A percentile compares a stretch with the other conserved stretches of the same genome.
phyloP scores from a whole-genome alignment of 1,140 invertebrate species.

The Hirudo medicinalis region DNA sequence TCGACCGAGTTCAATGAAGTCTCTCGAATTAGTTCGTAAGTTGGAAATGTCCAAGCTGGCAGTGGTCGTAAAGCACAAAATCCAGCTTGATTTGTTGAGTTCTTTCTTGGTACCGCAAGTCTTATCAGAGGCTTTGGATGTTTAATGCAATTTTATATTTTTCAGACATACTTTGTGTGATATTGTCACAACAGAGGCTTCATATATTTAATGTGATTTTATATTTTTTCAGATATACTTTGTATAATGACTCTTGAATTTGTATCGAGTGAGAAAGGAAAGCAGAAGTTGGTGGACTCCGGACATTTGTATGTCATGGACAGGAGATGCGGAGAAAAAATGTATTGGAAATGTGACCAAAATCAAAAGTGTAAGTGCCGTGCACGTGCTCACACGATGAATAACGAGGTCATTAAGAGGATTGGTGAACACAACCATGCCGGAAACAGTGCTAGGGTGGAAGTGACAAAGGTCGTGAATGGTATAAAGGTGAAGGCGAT shows the following conservation, averaged over 20 bases:
- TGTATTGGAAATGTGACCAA: slow-evolving; percentile 5
- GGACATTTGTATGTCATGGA: background rate
- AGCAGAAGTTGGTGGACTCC: background rate
- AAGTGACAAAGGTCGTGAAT: background rate
- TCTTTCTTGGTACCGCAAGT: too few relatives aligned
- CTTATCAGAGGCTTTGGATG: too few relatives aligned
- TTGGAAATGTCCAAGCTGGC: too few relatives aligned
- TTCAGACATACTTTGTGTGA: too few relatives aligned
- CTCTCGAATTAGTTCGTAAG: too few relatives aligned
- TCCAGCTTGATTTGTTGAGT: too few relatives aligned
- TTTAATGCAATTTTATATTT: too few relatives aligned
- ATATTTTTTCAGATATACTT: slow-evolving; percentile 3
- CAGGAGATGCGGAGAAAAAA: background rate
- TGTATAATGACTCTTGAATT: background rate
- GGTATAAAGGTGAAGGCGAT: background rate
- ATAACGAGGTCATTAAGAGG: background rate
- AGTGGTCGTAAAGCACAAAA: too few relatives aligned
- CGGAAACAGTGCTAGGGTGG: background rate
- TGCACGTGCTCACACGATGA: background rate
- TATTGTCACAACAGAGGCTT: too few relatives aligned
- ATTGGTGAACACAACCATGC: slow-evolving; percentile 2
- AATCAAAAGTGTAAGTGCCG: background rate
- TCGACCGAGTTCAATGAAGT: too few relatives aligned
- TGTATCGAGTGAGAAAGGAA: slow-evolving; percentile 1
- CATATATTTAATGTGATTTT: background rate